These are phyloP conservation scores for Thymallus thymallus DNA, from an alignment of 2,113 vertebrate species.

Conservation along the genomic window DNA sequence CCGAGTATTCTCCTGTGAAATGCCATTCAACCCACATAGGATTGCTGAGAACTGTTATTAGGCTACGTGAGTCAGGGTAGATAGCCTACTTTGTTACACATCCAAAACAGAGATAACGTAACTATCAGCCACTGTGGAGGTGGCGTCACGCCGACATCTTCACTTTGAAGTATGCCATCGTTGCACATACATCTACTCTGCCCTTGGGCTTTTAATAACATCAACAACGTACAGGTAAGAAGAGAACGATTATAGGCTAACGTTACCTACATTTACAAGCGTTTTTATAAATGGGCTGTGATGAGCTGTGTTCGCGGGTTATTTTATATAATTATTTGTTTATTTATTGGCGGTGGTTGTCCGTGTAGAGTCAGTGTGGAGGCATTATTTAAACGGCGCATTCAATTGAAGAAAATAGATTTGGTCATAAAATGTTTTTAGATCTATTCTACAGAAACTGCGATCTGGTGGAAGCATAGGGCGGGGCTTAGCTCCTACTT, in stretches of 20 bases:
- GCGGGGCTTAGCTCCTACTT: conserved; percentile 45
- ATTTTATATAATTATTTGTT: conserved; percentile 3
- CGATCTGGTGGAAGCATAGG: conserved; percentile 12
- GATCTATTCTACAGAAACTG: not conserved
- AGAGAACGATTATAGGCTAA: not conserved
- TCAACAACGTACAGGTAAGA: not conserved
- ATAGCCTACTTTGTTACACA: not conserved
- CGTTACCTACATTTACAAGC: too few relatives aligned
- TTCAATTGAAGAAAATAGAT: not conserved
- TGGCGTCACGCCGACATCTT: conserved; percentile 7
- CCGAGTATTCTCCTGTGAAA: too few relatives aligned
- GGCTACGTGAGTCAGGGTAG: not conserved
- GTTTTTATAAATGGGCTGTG: not conserved
- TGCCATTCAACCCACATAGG: not conserved
- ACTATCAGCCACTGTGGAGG: conserved; percentile 1
- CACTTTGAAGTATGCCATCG: conserved; percentile 10
- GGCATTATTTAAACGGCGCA: not conserved
- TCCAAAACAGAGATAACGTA: not conserved
- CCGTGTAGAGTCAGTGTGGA: not conserved
- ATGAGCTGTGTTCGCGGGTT: not conserved
- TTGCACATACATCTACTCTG: not conserved
- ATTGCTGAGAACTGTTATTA: not conserved
- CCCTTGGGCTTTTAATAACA: not conserved
- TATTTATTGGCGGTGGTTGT: not conserved
- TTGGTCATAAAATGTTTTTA: conserved; percentile 10